A percentile compares a stretch with the other conserved stretches of the same genome.
phyloP scores from a whole-genome alignment of 1,140 invertebrate species.

The Nomia melanderi region DNA sequence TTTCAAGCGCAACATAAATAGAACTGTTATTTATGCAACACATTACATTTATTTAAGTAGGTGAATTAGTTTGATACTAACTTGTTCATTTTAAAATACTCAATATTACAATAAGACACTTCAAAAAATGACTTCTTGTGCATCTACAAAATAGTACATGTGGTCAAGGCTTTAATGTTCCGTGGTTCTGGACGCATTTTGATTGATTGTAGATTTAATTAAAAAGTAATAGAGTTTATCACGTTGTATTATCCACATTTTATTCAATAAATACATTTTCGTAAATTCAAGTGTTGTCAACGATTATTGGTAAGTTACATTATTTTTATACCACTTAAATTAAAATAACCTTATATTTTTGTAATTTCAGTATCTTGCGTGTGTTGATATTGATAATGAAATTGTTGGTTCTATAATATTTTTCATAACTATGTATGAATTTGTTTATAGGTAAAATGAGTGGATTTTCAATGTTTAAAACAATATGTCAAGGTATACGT shows the following conservation, averaged over 20 bases:
- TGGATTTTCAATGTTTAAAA: constrained; percentile 3
- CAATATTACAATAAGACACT: neutral
- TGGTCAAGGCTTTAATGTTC: constrained; percentile 27
- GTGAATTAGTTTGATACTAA: neutral
- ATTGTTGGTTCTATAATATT: neutral
- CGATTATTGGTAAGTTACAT: neutral
- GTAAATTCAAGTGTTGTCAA: neutral
- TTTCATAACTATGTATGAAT: neutral
- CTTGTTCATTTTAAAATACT: neutral
- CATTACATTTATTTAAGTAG: constrained; percentile 17
- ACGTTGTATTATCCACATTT: neutral
- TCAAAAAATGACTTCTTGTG: constrained; percentile 3
- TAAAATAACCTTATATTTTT: neutral
- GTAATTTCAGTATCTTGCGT: neutral
- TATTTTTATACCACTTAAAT: neutral
- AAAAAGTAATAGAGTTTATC: constrained; percentile 77
- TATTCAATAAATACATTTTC: constrained; percentile 6
- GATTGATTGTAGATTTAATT: constrained; percentile 74
- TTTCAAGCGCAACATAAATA: constrained; percentile 5
- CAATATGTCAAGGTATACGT: neutral
- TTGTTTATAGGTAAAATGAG: constrained; percentile 44
- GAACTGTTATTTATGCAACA: constrained; percentile 17
- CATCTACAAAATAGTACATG: constrained; percentile 55
- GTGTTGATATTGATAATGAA: neutral
- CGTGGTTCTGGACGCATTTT: neutral